Evolutionary conservation across 1,140 invertebrate genomes (phyloP), one percentile per base, ranked within the genome.

Genomic region (Calliopsis andreniformis): DNA sequence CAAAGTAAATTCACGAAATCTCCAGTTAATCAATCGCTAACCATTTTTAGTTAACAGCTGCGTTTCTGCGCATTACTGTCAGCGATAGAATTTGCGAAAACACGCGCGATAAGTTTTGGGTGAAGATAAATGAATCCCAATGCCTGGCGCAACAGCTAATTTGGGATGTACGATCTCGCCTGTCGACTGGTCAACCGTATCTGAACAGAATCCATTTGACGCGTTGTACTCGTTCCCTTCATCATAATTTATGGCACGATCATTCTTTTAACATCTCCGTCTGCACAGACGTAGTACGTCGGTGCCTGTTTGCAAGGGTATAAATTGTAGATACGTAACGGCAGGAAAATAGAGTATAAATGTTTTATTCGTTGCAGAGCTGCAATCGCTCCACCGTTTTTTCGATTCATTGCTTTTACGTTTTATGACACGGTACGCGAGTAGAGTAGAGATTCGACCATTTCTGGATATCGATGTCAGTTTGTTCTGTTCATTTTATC

Each of bases 71-170:
- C 18, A 10, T 28, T 14, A n/a, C 18, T 12, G 8, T 12, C 23
- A 10, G n/a, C 39, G 43, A 76, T 68, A 28, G n/a, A 30, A 42
- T 68, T 55, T 23, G 23, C 49, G 16, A 75, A 75, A 75, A 30
- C 56, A 53, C 28, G 51, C 20, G 6, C 62, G 62, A 75, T 75
- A 75, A 68, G n/a, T 32, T 76, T 68, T 14, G 20, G 53, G 68
- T 68, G 72, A 76, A 76, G 72, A 76, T 59, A 76, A 76, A 76
- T 76, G 64, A 68, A 68, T 76, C 63, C 49, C 64, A n/a, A 68
- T 28, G 64, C 39, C 28, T 32, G 42, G 42, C 18, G n/a, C 42
- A 16, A 42, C 42, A n/a, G 35, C 72, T 75, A 75, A 75, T 75
- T 75, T 58, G 30, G 30, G 39, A 75, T 75, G 67, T 75, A 75